These are phyloP conservation scores for Nowickia ferox DNA, from an alignment of 2,888 invertebrate species.

Conservation along the genomic window DNA sequence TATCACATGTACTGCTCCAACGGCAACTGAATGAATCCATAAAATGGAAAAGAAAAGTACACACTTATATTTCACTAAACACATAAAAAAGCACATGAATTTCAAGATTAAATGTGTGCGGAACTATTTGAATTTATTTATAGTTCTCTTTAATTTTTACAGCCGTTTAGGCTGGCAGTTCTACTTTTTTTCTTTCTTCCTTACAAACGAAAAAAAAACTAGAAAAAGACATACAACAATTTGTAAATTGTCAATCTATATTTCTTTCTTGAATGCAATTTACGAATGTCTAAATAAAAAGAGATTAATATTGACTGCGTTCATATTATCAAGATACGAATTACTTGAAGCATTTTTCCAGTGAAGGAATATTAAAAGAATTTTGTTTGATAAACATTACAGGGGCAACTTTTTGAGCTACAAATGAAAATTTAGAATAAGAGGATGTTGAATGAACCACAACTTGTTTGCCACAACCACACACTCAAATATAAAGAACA, in stretches of 20 bases:
- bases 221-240: constrained; percentile 25
- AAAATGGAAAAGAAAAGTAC: constrained; percentile 13
- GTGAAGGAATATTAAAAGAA: not conserved
- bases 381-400: not conserved
- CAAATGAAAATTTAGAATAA: not conserved
- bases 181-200: not conserved
- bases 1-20: constrained; percentile 12
- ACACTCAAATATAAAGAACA: not conserved
- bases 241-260: constrained; percentile 62
- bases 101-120: constrained; percentile 30
- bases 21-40: not conserved
- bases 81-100: constrained; percentile 16
- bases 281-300: constrained; percentile 63
- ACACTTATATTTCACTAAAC: constrained; percentile 42
- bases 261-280: constrained; percentile 53
- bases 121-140: constrained; percentile 35
- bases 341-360: constrained; percentile 39
- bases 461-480: not conserved
- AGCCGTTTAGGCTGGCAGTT: not conserved
- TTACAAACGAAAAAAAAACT: constrained; percentile 1
- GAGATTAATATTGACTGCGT: constrained; percentile 37
- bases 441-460: not conserved
- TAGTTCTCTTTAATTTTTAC: constrained; percentile 41
- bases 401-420: not conserved
- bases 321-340: constrained; percentile 17